Conservation (phyloP, 2,797 vertebrate genomes). For the Acrossocheilus fasciatus region DNA sequence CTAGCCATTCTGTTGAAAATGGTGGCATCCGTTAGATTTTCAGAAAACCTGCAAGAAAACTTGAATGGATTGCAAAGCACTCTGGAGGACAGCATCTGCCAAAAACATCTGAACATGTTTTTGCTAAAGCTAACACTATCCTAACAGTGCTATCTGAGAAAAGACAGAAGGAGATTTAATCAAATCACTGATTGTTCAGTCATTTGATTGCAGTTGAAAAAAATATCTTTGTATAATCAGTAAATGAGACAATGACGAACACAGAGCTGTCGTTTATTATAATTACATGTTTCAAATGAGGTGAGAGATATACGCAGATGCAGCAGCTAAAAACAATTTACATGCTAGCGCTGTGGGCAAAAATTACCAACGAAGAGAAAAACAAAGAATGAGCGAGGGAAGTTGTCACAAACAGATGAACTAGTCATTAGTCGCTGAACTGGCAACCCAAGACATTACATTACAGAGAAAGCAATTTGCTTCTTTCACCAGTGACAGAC, state of each 20-base stretch:
- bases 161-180: conserved; percentile 31
- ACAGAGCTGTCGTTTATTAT: conserved; percentile 73
- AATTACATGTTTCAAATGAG: conserved; percentile 80
- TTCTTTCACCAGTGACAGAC: not conserved
- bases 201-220: conserved; percentile 30
- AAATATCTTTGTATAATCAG: conserved; percentile 13
- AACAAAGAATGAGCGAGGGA: conserved; percentile 52
- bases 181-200: conserved; percentile 36
- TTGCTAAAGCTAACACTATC: not conserved
- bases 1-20: not conserved
- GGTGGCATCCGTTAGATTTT: not conserved
- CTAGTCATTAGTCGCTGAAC: conserved; percentile 39
- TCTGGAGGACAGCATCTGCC: not conserved
- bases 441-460: conserved; percentile 15
- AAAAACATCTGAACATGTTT: not conserved
- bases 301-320: conserved; percentile 67
- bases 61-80: not conserved
- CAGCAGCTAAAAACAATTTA: conserved; percentile 77
- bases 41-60: not conserved
- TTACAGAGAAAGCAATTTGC: conserved; percentile 16
- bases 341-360: conserved; percentile 77
- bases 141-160: not conserved
- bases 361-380: conserved; percentile 69
- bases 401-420: conserved; percentile 31
- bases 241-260: conserved; percentile 39